phyloP scores from a whole-genome alignment of 2,888 invertebrate species.

The Crocallis elinguaria region DNA sequence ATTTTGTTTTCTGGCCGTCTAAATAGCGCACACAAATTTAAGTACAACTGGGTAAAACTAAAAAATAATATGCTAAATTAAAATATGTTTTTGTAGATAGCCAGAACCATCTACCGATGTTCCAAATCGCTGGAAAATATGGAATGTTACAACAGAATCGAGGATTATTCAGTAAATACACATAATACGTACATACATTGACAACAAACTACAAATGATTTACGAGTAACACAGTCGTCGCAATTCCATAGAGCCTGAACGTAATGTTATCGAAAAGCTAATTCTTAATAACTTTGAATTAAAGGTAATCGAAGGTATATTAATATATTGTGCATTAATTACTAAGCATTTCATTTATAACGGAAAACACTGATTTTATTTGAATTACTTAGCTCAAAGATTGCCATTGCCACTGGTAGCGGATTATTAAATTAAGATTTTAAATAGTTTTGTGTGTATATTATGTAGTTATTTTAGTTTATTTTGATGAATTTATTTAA shows the following conservation, averaged over 20 bases:
- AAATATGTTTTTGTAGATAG: not conserved
- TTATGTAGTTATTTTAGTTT: too few relatives aligned
- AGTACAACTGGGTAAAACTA: constrained; percentile 20
- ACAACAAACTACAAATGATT: constrained; percentile 82
- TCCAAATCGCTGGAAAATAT: constrained; percentile 73
- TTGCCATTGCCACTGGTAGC: too few relatives aligned
- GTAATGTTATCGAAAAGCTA: not conserved
- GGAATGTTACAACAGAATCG: constrained; percentile 69
- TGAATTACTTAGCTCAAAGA: too few relatives aligned
- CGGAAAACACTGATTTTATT: too few relatives aligned
- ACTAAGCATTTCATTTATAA: too few relatives aligned
- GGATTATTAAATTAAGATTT: too few relatives aligned
- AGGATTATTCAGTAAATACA: constrained; percentile 77
- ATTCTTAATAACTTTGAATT: too few relatives aligned
- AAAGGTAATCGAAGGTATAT: too few relatives aligned
- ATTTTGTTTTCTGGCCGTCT: constrained; percentile 41
- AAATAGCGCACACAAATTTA: constrained; percentile 36
- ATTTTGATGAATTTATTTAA: too few relatives aligned
- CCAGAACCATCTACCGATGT: constrained; percentile 12
- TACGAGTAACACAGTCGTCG: constrained; percentile 80
- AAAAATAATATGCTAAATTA: not conserved
- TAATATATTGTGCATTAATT: too few relatives aligned
- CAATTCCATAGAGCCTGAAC: constrained; percentile 75
- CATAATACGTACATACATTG: constrained; percentile 78
- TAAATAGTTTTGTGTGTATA: too few relatives aligned